Conservation (phyloP, 2,888 invertebrate genomes). For the Drosophila conformis region DNA sequence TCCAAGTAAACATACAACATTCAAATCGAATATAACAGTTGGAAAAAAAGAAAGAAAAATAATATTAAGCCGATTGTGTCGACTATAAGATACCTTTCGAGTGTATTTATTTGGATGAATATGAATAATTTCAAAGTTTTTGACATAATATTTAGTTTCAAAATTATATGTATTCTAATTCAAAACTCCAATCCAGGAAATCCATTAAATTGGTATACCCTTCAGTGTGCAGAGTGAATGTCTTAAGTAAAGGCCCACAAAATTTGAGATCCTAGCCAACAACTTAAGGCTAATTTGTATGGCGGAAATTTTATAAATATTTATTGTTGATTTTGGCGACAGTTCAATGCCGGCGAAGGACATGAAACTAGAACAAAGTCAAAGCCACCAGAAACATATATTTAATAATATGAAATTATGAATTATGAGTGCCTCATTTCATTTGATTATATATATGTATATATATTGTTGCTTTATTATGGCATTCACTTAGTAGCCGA, state of each 20-base stretch:
- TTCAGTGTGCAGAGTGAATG: no score
- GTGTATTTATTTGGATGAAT: background rate
- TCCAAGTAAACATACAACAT: conserved; percentile 16
- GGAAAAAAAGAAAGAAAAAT: background rate
- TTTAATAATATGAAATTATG: conserved; percentile 55
- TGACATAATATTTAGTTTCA: background rate
- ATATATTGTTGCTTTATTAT: background rate
- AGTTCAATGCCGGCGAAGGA: conserved; percentile 59
- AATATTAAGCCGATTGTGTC: background rate
- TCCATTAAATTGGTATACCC: background rate
- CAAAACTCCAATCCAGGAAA: background rate
- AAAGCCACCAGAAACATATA: conserved; percentile 20
- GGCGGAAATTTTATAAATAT: conserved; percentile 27
- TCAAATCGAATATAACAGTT: conserved; percentile 8
- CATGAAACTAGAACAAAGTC: conserved; percentile 17
- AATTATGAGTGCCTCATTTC: conserved; percentile 41
- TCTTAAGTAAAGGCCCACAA: background rate
- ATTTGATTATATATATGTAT: conserved; percentile 13
- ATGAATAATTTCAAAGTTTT: background rate
- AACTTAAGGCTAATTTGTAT: conserved; percentile 30
- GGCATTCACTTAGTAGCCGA: conserved; percentile 12
- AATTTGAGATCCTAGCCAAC: conserved; percentile 32
- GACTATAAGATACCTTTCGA: conserved; percentile 2
- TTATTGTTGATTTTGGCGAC: conserved; percentile 40
- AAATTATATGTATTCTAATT: background rate